phyloP scores from a whole-genome alignment of 2,113 vertebrate genomes.

The Haemorhous mexicanus region DNA sequence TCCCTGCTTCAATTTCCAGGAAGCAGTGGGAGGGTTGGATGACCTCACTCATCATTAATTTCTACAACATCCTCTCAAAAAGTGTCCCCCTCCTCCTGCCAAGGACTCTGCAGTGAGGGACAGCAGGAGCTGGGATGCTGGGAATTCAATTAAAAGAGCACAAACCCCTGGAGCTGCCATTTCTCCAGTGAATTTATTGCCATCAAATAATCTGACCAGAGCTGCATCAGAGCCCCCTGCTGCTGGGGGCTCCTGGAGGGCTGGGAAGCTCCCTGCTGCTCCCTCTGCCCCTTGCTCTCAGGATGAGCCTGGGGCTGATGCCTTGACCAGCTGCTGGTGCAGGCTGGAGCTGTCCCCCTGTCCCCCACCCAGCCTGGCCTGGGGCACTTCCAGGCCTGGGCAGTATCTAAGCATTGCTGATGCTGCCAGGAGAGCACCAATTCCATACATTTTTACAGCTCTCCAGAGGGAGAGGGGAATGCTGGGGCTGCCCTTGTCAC shows the following conservation, averaged over 20 bases:
- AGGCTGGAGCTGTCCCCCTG: not conserved
- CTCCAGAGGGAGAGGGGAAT: not conserved
- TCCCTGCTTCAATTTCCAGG: constrained; percentile 29
- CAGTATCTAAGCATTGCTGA: not conserved
- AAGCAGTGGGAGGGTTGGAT: constrained; percentile 26
- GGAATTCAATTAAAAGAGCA: constrained; percentile 24
- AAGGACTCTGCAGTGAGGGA: not conserved
- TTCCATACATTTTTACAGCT: accelerated
- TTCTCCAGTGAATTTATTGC: not conserved
- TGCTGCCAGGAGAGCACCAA: not conserved
- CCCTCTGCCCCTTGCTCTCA: not conserved
- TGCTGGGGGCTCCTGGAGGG: not conserved
- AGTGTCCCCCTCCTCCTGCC: not conserved
- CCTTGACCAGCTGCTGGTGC: not conserved
- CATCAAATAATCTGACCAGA: not conserved
- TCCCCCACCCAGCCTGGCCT: not conserved
- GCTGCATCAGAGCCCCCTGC: not conserved
- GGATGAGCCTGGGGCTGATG: not conserved
- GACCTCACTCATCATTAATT: constrained; percentile 37
- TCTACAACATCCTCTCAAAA: constrained; percentile 4
- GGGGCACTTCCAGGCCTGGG: not conserved
- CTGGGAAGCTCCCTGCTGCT: not conserved
- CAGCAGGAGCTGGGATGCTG: not conserved
- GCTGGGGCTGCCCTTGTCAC: not conserved
- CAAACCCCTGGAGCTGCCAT: not conserved